Percentiles rank a stretch among this genome's conserved stretches.
phyloP scores from a whole-genome alignment of 2,888 invertebrate species.

The Diabrotica balteata region DNA sequence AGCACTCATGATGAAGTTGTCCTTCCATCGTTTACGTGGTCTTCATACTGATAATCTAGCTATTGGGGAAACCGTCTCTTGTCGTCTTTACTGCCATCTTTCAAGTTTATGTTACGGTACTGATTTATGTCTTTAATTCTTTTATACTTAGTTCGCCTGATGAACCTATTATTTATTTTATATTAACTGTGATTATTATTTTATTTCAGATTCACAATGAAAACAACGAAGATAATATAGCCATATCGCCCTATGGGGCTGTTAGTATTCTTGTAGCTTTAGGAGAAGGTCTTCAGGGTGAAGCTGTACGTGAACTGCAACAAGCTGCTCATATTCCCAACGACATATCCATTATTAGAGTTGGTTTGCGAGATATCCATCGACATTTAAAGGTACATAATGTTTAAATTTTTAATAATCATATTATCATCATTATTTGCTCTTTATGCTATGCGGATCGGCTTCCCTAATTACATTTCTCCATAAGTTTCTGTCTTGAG shows the following conservation, averaged over 20 bases:
- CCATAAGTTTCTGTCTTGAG: too few species aligned
- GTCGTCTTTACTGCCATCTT: too few species aligned
- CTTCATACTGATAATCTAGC: too few species aligned
- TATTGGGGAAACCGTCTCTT: too few species aligned
- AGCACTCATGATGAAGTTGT: too few species aligned
- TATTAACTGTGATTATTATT: neutral
- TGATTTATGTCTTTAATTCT: too few species aligned
- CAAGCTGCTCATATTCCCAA: constrained; percentile 74
- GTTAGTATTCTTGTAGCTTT: constrained; percentile 81
- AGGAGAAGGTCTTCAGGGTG: constrained; percentile 79
- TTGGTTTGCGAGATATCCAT: constrained; percentile 84
- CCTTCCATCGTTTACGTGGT: too few species aligned
- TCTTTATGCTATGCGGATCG: too few species aligned
- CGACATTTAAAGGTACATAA: constrained; percentile 75
- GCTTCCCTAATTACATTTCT: too few species aligned
- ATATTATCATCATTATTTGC: neutral
- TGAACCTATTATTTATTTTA: too few species aligned
- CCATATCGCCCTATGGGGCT: constrained; percentile 84
- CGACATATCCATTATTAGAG: constrained; percentile 75
- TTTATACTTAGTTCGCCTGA: too few species aligned
- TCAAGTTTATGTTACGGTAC: too few species aligned
- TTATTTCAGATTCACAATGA: constrained; percentile 69
- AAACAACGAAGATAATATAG: constrained; percentile 80
- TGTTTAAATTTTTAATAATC: neutral
- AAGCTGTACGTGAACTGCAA: constrained; percentile 75